A percentile compares a stretch with the other conserved stretches of the same genome.
Evolutionary conservation across 2,113 vertebrate species (phyloP).

Genomic region (Tretioscincus oriximinensis): DNA sequence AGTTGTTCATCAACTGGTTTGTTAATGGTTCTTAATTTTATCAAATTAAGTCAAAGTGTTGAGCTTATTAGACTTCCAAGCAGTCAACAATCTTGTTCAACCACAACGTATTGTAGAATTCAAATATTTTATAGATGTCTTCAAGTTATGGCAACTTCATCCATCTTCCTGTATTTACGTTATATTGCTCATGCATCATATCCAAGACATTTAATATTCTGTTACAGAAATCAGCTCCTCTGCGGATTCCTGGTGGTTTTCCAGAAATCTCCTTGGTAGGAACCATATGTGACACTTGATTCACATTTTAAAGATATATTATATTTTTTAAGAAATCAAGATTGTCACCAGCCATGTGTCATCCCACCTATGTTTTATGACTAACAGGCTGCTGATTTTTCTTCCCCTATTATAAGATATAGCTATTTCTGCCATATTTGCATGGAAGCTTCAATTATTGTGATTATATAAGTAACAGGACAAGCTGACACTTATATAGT

Average conservation of each 20-base stretch:
- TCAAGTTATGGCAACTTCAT: no score
- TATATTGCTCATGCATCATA: no score
- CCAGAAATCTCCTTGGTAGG: conserved; percentile 16
- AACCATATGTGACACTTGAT: conserved; percentile 23
- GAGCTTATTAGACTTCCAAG: no score
- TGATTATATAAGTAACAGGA: conserved; percentile 66
- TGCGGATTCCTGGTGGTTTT: not conserved
- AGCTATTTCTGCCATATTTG: conserved; percentile 64
- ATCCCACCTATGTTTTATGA: conserved; percentile 46
- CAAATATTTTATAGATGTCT: no score
- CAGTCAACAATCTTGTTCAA: no score
- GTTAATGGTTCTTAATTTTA: no score
- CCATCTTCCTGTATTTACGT: not conserved
- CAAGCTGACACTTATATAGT: conserved; percentile 48
- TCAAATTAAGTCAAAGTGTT: no score
- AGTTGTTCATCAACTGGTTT: no score
- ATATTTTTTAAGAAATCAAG: conserved; percentile 39
- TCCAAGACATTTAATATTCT: not conserved
- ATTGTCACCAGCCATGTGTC: conserved; percentile 29
- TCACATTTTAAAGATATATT: conserved; percentile 25
- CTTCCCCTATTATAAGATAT: conserved; percentile 25
- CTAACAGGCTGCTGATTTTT: conserved; percentile 52
- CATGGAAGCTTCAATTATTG: conserved; percentile 59
- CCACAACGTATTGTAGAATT: no score
- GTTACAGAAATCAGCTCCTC: not conserved